A percentile compares a stretch with the other conserved stretches of the same genome.
These are phyloP conservation scores for Drosophila peninsularis DNA, from an alignment of 2,888 invertebrate genomes.

Conservation along the genomic window DNA sequence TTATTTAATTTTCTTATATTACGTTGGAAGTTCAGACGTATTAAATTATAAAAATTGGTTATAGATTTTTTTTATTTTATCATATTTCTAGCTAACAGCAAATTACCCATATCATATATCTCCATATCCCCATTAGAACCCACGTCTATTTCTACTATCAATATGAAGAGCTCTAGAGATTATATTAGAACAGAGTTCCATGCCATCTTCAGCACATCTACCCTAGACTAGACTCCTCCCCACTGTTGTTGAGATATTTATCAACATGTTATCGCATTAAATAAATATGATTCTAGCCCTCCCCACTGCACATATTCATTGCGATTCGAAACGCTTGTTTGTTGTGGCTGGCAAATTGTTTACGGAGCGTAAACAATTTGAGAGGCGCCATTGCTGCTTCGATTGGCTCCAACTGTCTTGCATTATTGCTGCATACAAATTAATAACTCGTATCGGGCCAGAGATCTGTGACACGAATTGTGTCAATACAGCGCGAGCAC, in stretches of 20 bases:
- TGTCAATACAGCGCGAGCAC: conserved; percentile 70
- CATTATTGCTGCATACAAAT: conserved; percentile 60
- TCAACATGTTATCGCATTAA: neutral
- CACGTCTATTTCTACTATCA: too few species aligned
- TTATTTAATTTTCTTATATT: too few species aligned
- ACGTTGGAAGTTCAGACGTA: too few species aligned
- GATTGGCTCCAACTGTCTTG: conserved; percentile 13
- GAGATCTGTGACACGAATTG: conserved; percentile 59
- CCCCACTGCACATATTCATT: conserved; percentile 21
- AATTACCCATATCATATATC: too few species aligned
- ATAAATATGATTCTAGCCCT: conserved; percentile 14
- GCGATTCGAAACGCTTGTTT: conserved; percentile 31
- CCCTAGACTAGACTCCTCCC: neutral
- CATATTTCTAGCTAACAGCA: too few species aligned
- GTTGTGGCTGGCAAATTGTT: conserved; percentile 60
- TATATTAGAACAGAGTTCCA: too few species aligned
- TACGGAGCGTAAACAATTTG: conserved; percentile 70
- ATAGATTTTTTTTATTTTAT: too few species aligned
- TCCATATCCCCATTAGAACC: too few species aligned
- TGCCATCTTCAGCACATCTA: neutral
- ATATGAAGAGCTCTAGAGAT: too few species aligned
- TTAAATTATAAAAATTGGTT: too few species aligned
- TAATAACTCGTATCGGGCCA: conserved; percentile 66
- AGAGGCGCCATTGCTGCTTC: conserved; percentile 59
- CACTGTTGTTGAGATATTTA: neutral